phyloP scores from a whole-genome alignment of 2,113 vertebrate genomes.

The Mixornis gularis region DNA sequence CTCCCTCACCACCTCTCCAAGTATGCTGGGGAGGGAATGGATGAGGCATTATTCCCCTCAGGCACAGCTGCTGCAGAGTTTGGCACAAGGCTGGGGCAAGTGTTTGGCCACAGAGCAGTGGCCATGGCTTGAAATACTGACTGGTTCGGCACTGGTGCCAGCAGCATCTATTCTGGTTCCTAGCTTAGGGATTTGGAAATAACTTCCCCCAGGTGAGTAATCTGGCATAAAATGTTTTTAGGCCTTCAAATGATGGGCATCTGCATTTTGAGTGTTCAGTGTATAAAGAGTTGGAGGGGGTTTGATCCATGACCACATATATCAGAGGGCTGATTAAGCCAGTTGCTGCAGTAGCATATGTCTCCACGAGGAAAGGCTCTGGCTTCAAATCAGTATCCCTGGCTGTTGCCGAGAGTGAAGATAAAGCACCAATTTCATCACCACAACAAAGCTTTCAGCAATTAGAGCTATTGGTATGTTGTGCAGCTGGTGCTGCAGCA shows the following conservation, averaged over 20 bases:
- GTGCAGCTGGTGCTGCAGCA: not conserved
- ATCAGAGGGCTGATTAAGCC: not conserved
- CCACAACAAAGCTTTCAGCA: not conserved
- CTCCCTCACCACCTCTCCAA: not conserved
- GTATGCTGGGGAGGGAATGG: not conserved
- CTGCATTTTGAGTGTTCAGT: not conserved
- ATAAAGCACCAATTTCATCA: not conserved
- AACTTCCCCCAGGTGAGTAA: not conserved
- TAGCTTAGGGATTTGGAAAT: not conserved
- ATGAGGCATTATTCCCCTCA: not conserved
- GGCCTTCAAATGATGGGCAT: not conserved
- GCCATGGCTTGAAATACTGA: not conserved
- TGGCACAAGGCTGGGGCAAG: not conserved
- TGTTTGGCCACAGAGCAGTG: not conserved
- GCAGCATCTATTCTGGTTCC: not conserved
- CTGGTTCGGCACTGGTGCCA: not conserved
- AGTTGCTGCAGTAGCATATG: not conserved
- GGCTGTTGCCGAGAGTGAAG: not conserved
- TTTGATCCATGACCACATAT: fast-evolving
- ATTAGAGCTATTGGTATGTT: not conserved
- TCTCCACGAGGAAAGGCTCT: not conserved
- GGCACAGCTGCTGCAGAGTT: not conserved
- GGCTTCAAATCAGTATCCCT: not conserved
- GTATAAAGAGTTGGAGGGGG: not conserved
- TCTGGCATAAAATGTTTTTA: not conserved